Conservation (phyloP, 2,888 invertebrate species). For the Scaptomyza flava region DNA sequence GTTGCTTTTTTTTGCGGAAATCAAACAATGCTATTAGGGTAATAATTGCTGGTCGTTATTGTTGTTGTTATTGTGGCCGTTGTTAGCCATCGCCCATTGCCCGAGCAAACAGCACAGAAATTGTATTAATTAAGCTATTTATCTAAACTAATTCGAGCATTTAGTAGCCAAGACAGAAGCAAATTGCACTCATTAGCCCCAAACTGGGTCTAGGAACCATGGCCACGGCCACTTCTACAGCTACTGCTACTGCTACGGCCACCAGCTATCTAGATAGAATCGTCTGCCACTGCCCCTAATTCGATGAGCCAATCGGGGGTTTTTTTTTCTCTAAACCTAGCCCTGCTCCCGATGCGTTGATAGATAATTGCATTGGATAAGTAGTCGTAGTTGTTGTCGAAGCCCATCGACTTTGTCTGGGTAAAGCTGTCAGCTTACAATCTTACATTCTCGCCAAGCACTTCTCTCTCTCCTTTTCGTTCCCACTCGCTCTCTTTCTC, state of each 20-base stretch:
- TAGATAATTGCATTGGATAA: slow-evolving; percentile 73
- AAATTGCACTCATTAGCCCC: slow-evolving; percentile 76
- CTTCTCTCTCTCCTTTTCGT: neutral
- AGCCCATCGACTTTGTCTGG: slow-evolving; percentile 2
- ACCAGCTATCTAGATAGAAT: neutral
- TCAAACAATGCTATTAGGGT: slow-evolving; percentile 76
- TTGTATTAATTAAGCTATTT: slow-evolving; percentile 80
- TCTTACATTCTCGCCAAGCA: neutral
- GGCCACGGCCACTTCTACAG: neutral
- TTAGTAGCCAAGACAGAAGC: slow-evolving; percentile 78
- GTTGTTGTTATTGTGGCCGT: slow-evolving; percentile 66
- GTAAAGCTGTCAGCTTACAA: slow-evolving; percentile 13
- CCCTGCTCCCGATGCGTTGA: slow-evolving; percentile 29
- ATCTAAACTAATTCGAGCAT: slow-evolving; percentile 80
- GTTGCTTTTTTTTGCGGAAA: slow-evolving; percentile 44
- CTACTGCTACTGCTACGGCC: slow-evolving; percentile 1
- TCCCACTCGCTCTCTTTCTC: neutral
- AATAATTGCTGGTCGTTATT: slow-evolving; percentile 75
- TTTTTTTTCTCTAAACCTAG: neutral
- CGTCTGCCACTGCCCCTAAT: slow-evolving; percentile 24
- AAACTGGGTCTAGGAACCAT: slow-evolving; percentile 14
- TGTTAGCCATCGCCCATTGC: slow-evolving; percentile 34
- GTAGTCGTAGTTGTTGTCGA: slow-evolving; percentile 18
- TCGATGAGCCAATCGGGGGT: slow-evolving; percentile 70
- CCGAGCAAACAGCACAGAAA: slow-evolving; percentile 47